phyloP scores from a whole-genome alignment of 2,797 vertebrate genomes.

The Lutjanus argentimaculatus region DNA sequence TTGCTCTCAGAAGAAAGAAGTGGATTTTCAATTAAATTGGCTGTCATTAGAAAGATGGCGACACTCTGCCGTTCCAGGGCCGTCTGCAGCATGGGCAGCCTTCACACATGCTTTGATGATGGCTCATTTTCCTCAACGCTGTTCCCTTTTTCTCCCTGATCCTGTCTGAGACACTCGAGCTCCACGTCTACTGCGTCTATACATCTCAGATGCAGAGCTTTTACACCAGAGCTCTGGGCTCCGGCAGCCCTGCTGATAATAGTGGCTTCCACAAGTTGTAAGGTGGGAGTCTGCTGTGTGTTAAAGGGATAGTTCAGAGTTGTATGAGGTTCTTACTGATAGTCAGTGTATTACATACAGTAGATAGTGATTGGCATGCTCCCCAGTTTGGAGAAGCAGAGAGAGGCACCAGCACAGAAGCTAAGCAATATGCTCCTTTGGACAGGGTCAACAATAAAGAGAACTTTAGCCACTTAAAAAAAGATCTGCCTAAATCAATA shows the following conservation, averaged over 20 bases:
- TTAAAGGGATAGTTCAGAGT: no score
- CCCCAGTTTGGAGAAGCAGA: no score
- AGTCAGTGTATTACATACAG: no score
- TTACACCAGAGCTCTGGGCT: slow-evolving; percentile 19
- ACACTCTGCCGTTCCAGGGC: slow-evolving; percentile 51
- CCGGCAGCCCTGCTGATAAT: slow-evolving; percentile 40
- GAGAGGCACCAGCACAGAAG: no score
- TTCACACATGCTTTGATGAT: slow-evolving; percentile 65
- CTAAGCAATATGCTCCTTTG: no score
- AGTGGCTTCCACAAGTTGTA: slow-evolving; percentile 45
- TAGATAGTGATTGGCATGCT: no score
- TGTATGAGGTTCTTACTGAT: no score
- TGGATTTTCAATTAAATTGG: slow-evolving; percentile 82
- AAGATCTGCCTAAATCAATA: no score
- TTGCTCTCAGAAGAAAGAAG: slow-evolving; percentile 74
- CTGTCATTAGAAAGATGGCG: slow-evolving; percentile 70
- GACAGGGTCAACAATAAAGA: no score
- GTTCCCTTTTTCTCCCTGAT: slow-evolving; percentile 29
- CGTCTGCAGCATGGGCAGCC: slow-evolving; percentile 43
- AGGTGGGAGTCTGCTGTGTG: slow-evolving; percentile 42
- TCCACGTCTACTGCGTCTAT: slow-evolving; percentile 8
- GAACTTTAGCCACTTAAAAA: no score
- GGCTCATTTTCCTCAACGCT: slow-evolving; percentile 58
- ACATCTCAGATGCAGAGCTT: slow-evolving; percentile 27
- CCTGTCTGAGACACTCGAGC: slow-evolving; percentile 47